A percentile compares a stretch with the other conserved stretches of the same genome.
Evolutionary conservation across 2,888 invertebrate genomes (phyloP).

Genomic region (Leptinotarsa peninsularis): DNA sequence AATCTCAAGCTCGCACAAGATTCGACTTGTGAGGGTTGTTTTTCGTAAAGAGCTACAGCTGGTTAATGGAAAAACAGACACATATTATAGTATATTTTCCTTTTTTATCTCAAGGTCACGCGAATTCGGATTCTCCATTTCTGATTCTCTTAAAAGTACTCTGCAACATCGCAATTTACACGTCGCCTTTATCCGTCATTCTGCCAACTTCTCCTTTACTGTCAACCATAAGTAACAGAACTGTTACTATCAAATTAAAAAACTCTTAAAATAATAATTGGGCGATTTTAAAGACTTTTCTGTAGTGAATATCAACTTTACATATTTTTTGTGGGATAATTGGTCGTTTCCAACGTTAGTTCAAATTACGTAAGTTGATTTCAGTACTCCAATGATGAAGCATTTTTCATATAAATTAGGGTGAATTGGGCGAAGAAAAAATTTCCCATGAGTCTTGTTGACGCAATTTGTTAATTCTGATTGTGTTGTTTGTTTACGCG

Average conservation of each 20-base stretch:
- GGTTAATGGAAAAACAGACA: too few relatives aligned
- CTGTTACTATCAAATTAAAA: neutral
- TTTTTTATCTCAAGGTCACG: too few relatives aligned
- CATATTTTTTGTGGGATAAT: neutral
- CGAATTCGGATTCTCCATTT: too few relatives aligned
- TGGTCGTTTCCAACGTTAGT: neutral
- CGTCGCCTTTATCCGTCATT: slow-evolving; percentile 15
- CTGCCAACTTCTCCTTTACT: neutral
- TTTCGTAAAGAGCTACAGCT: too few relatives aligned
- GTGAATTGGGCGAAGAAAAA: neutral
- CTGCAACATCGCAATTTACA: slow-evolving; percentile 7
- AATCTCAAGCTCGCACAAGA: too few relatives aligned
- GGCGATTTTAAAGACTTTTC: slow-evolving; percentile 1
- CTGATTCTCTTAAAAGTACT: too few relatives aligned
- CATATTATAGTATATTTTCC: too few relatives aligned
- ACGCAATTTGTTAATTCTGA: neutral
- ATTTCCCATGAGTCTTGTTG: neutral
- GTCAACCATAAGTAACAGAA: slow-evolving; percentile 5
- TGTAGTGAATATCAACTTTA: slow-evolving; percentile 5
- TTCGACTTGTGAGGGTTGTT: too few relatives aligned
- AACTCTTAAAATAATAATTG: neutral
- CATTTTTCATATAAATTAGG: slow-evolving; percentile 2
- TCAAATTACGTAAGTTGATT: slow-evolving; percentile 10
- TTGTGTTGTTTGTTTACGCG: too few relatives aligned
- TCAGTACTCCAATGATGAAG: neutral